phyloP scores from a whole-genome alignment of 2,888 invertebrate genomes.

The Drosophila koepferae region DNA sequence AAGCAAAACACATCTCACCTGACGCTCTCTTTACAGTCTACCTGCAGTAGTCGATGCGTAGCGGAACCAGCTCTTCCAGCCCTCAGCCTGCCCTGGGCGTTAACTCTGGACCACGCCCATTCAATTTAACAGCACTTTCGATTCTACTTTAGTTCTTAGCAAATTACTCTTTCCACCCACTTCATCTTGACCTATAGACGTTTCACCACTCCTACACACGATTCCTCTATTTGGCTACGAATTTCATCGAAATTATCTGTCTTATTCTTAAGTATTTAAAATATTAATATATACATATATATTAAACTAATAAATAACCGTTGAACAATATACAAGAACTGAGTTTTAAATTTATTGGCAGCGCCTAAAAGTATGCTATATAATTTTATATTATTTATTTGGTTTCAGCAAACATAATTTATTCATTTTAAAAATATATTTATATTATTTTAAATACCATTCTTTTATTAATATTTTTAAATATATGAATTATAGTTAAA shows the following conservation, averaged over 20 bases:
- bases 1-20: constrained; percentile 60
- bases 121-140: constrained; percentile 49
- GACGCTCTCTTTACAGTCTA: constrained; percentile 78
- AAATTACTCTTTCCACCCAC: constrained; percentile 24
- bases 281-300: constrained; percentile 25
- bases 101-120: constrained; percentile 54
- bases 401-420: too few relatives aligned
- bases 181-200: constrained; percentile 33
- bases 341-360: background rate
- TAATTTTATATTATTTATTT: background rate
- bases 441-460: too few relatives aligned
- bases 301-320: constrained; percentile 60
- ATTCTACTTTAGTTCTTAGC: constrained; percentile 45
- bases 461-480: too few relatives aligned
- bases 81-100: constrained; percentile 56
- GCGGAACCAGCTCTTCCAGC: constrained; percentile 59
- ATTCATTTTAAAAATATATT: too few relatives aligned
- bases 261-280: constrained; percentile 72
- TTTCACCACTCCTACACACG: constrained; percentile 17
- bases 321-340: constrained; percentile 40
- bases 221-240: constrained; percentile 37
- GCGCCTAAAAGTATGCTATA: constrained; percentile 57
- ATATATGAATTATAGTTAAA: too few relatives aligned
- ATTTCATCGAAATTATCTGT: constrained; percentile 42
- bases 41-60: constrained; percentile 66